These are phyloP conservation scores for Alsophila aescularia DNA, from an alignment of 2,888 invertebrate genomes.

Conservation along the genomic window DNA sequence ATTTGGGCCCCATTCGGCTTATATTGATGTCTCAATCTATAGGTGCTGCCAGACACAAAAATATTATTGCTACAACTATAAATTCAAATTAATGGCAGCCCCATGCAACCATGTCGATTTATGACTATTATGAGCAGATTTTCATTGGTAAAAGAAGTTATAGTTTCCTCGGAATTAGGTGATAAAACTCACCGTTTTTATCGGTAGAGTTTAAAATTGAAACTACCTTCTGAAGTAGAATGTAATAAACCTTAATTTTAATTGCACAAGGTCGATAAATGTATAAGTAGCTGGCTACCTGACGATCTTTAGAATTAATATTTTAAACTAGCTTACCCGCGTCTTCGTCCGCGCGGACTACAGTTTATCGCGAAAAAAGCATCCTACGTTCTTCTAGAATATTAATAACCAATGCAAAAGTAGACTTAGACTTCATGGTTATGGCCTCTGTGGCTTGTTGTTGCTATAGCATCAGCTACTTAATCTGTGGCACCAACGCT, in stretches of 20 bases:
- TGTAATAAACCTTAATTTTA: slow-evolving; percentile 24
- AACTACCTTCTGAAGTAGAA: slow-evolving; percentile 13
- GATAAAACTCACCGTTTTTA: slow-evolving; percentile 40
- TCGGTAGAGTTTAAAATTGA: slow-evolving; percentile 16
- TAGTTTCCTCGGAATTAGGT: slow-evolving; percentile 36
- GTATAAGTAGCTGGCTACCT: slow-evolving; percentile 21
- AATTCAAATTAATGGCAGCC: slow-evolving; percentile 34
- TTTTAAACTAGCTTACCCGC: too few species aligned
- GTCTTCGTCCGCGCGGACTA: too few species aligned
- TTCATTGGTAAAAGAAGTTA: slow-evolving; percentile 36
- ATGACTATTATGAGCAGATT: slow-evolving; percentile 35
- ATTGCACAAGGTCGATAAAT: background rate
- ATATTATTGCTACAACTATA: slow-evolving; percentile 35
- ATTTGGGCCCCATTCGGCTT: slow-evolving; percentile 58
- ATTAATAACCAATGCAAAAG: too few species aligned
- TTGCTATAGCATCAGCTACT: too few species aligned
- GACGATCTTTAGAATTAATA: too few species aligned
- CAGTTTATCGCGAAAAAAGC: too few species aligned
- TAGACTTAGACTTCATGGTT: too few species aligned
- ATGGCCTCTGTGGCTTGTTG: too few species aligned
- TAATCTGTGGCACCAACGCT: too few species aligned
- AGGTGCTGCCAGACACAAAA: slow-evolving; percentile 26
- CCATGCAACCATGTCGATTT: slow-evolving; percentile 26
- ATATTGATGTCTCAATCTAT: slow-evolving; percentile 47
- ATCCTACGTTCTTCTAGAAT: too few species aligned